Conservation (phyloP, 2,888 invertebrate species). For the Shargacucullia verbasci region DNA sequence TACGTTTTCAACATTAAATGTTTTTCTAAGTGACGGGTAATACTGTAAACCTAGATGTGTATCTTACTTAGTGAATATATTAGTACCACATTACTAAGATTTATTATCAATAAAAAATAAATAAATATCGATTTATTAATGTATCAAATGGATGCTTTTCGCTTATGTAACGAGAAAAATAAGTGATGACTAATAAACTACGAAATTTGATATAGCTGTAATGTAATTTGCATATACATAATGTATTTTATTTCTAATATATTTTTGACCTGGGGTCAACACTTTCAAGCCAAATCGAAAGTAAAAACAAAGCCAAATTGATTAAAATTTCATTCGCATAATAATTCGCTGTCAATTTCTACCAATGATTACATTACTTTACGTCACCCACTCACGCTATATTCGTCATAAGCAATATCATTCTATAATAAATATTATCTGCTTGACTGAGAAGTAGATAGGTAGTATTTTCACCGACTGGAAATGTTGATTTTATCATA, state of each 20-base stretch:
- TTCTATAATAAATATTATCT: constrained; percentile 43
- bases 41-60: no score
- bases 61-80: no score
- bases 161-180: neutral
- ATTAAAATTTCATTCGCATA: constrained; percentile 25
- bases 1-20: no score
- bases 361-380: constrained; percentile 45
- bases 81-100: no score
- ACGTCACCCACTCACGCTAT: constrained; percentile 30
- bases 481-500: constrained; percentile 46
- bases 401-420: constrained; percentile 46
- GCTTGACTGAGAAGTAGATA: constrained; percentile 45
- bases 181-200: constrained; percentile 16
- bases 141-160: no score
- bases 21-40: no score
- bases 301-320: constrained; percentile 38
- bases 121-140: no score
- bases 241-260: constrained; percentile 17
- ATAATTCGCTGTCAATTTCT: constrained; percentile 43
- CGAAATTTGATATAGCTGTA: constrained; percentile 19
- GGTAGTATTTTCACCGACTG: constrained; percentile 49
- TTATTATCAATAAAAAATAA: no score
- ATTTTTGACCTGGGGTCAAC: constrained; percentile 39
- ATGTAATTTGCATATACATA: constrained; percentile 27
- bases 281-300: constrained; percentile 44